Evolutionary conservation across 2,888 invertebrate genomes (phyloP), one percentile per base, ranked within the genome.

Genomic region (Dasysyrphus albostriatus): DNA sequence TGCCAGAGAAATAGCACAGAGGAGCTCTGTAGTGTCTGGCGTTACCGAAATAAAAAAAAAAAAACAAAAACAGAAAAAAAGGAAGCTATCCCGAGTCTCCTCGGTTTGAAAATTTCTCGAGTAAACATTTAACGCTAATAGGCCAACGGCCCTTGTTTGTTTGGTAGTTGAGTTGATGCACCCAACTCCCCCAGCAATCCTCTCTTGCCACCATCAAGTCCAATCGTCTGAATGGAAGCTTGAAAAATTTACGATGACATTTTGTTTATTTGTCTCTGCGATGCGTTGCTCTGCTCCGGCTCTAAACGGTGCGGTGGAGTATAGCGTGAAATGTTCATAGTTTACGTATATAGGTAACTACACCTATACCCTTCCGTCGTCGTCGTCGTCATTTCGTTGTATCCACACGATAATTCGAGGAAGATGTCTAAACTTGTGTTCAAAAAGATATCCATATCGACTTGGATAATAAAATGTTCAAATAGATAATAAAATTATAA

Each of bases 401-500:
- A 37, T 37, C 39, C 39, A 19, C 24, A 54, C 39, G 37, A 39
- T 51, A 51, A 61, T 37, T 73, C 34, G 12, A 44, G 47, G 73
- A 61, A 78, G 83, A 78, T 74, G 70, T 78, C 77, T 83, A 83
- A 77, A 83, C 82, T 73, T 65, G 56, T 80, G 54, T 75, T 74
- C 69, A 2, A 49, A 37, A 67, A 83, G 69, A 79, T 83, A 78
- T 69, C 73, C 78, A 74, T 74, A 84, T 84, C 80, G 84, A 72
- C 72, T 80, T 16, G 63, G 75, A 84, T 80, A 84, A 80, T 73
- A 29, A 80, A 84, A 80, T 84, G 70, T 58, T 76, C 80, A 80
- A 84, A 80, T 76, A 84, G 84, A 80, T 80, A 84, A 79, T 84
- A 80, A 84, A 84, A 76, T 84, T 79, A 80, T 76, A 84, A 84